Conservation (phyloP, 1,140 invertebrate species). For the Heliconius nattereri region DNA sequence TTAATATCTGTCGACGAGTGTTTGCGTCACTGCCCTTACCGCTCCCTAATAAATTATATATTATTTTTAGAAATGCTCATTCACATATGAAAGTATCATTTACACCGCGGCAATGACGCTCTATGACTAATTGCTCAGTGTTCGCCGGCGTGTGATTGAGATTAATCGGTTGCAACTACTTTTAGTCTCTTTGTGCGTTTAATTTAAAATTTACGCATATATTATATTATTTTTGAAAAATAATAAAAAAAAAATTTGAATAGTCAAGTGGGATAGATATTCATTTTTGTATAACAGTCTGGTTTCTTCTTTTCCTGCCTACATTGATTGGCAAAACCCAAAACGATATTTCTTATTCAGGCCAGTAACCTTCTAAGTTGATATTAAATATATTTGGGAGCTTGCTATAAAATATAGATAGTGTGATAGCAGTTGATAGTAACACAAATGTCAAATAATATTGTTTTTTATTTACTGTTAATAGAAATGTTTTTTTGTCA, state of each 20-base stretch:
- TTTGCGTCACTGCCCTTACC: conserved; percentile 73
- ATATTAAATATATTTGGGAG: too few relatives aligned
- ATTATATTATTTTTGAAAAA: neutral
- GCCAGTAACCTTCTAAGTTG: too few relatives aligned
- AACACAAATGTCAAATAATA: too few relatives aligned
- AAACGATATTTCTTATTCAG: neutral
- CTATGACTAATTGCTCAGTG: conserved; percentile 68
- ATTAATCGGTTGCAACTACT: conserved; percentile 53
- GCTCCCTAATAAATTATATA: conserved; percentile 73
- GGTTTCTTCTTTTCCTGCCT: too few relatives aligned
- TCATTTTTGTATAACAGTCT: neutral
- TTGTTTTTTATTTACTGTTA: too few relatives aligned
- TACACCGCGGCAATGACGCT: conserved; percentile 59
- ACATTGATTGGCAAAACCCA: neutral
- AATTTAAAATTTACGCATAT: neutral
- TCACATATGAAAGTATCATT: conserved; percentile 67
- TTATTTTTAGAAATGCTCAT: conserved; percentile 77
- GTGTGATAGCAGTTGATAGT: too few relatives aligned
- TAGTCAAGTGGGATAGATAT: neutral
- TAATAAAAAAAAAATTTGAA: neutral
- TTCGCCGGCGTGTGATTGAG: conserved; percentile 56
- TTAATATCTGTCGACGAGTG: conserved; percentile 77
- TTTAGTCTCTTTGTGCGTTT: conserved; percentile 36
- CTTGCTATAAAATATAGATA: neutral
- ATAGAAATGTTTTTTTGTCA: too few relatives aligned